Conservation (phyloP, 1,140 invertebrate genomes). For the Panagrolaimus sp. region DNA sequence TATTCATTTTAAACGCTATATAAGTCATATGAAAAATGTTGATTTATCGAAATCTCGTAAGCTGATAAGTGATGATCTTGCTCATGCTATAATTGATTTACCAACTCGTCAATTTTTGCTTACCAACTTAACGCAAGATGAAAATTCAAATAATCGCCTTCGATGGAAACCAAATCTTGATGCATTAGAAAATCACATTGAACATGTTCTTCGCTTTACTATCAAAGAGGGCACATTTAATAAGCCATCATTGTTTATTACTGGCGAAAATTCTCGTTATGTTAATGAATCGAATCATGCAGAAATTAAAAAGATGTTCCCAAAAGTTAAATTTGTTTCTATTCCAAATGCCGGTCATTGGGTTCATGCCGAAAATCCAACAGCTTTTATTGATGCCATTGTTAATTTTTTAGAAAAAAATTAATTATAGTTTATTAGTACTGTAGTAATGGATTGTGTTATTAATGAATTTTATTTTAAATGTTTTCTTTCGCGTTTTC, state of each 20-base stretch:
- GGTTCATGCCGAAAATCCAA: conserved; percentile 82
- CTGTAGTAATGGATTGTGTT: neutral
- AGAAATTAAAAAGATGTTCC: conserved; percentile 71
- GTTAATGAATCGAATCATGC: conserved; percentile 65
- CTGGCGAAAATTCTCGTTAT: conserved; percentile 41
- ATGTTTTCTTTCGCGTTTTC: neutral
- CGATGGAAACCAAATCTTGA: conserved; percentile 72
- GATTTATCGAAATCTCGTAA: conserved; percentile 30
- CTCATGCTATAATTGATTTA: conserved; percentile 58
- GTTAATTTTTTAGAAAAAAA: conserved; percentile 51
- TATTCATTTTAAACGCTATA: conserved; percentile 35
- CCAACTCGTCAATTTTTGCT: conserved; percentile 68
- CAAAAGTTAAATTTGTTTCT: conserved; percentile 69
- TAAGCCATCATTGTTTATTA: conserved; percentile 39
- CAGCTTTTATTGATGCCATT: conserved; percentile 68
- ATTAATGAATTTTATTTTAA: neutral
- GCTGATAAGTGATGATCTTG: conserved; percentile 33
- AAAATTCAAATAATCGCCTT: conserved; percentile 63
- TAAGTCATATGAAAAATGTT: conserved; percentile 40
- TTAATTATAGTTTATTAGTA: neutral
- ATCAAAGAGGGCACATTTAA: conserved; percentile 21
- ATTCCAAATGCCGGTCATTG: conserved; percentile 79
- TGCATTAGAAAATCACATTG: conserved; percentile 65
- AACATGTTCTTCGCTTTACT: conserved; percentile 62
- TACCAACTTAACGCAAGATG: conserved; percentile 68